Evolutionary conservation across 2,113 vertebrate species (phyloP).

Genomic region (Callipepla squamata): DNA sequence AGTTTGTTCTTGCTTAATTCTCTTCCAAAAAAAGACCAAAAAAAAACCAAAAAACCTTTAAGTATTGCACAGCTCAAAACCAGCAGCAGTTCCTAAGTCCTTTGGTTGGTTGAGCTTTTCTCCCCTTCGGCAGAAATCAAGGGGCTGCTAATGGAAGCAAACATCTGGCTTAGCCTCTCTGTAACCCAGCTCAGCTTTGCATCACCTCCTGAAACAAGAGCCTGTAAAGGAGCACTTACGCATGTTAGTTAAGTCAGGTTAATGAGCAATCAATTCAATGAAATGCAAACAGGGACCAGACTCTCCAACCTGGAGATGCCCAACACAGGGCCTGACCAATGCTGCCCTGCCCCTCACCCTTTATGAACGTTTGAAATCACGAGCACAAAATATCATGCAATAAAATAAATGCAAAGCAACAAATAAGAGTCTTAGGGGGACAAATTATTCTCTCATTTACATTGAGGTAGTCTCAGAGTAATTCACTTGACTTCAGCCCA

Average conservation of each 20-base stretch:
- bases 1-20: not conserved
- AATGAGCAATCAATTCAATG: not conserved
- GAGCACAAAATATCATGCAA: not conserved
- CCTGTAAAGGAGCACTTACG: not conserved
- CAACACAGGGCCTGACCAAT: not conserved
- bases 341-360: accelerated
- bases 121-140: not conserved
- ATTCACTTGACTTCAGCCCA: not conserved
- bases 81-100: not conserved
- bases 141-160: not conserved
- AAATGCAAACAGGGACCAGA: not conserved
- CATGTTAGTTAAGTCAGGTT: conserved; percentile 1
- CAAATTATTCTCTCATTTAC: not conserved
- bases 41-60: not conserved
- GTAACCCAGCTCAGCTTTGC: not conserved
- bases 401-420: not conserved
- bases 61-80: not conserved
- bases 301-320: not conserved
- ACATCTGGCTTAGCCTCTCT: not conserved
- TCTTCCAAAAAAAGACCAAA: not conserved
- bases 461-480: not conserved
- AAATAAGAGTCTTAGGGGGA: not conserved
- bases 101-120: not conserved
- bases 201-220: not conserved
- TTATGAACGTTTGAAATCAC: not conserved